Evolutionary conservation across 2,797 vertebrate genomes (phyloP).

Genomic region (Serranus cabrilla): DNA sequence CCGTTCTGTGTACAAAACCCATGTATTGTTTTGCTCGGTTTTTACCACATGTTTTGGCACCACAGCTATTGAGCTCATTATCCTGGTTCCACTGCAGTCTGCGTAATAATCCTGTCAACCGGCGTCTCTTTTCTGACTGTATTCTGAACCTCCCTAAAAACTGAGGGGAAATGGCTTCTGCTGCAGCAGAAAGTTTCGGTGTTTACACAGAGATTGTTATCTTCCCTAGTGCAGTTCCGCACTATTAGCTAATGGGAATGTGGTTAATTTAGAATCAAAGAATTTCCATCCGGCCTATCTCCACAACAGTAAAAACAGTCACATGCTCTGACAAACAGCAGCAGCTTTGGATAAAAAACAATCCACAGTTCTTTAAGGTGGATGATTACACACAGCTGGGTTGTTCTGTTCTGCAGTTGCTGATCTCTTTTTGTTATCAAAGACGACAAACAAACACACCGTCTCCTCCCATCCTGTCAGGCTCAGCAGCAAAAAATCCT

Average conservation of each 20-base stretch:
- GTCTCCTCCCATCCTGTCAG: constrained; percentile 67
- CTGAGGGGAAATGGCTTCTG: constrained; percentile 54
- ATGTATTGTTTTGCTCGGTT: constrained; percentile 45
- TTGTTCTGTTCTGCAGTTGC: constrained; percentile 28
- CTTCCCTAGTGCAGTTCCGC: constrained; percentile 60
- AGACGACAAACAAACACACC: constrained; percentile 56
- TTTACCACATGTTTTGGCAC: constrained; percentile 53
- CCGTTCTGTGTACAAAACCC: constrained; percentile 29
- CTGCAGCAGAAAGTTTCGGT: constrained; percentile 61
- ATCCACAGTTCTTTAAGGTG: constrained; percentile 17
- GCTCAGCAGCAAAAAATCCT: constrained; percentile 29
- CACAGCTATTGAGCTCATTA: constrained; percentile 41
- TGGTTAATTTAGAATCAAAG: constrained; percentile 71
- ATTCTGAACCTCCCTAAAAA: constrained; percentile 57
- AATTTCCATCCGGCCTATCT: constrained; percentile 33
- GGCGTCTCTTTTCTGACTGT: constrained; percentile 41
- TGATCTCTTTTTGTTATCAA: constrained; percentile 63
- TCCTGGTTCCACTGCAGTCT: constrained; percentile 47
- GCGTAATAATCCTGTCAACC: constrained; percentile 61
- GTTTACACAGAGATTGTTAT: constrained; percentile 77
- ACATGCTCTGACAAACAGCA: constrained; percentile 13
- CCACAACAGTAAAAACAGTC: constrained; percentile 33
- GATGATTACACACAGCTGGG: constrained; percentile 20
- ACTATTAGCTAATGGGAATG: constrained; percentile 77
- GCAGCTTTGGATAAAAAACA: constrained; percentile 8